Percentiles rank a stretch among this genome's conserved stretches.
These are phyloP conservation scores for Drosophila antonietae DNA, from an alignment of 2,888 invertebrate genomes.

Conservation along the genomic window DNA sequence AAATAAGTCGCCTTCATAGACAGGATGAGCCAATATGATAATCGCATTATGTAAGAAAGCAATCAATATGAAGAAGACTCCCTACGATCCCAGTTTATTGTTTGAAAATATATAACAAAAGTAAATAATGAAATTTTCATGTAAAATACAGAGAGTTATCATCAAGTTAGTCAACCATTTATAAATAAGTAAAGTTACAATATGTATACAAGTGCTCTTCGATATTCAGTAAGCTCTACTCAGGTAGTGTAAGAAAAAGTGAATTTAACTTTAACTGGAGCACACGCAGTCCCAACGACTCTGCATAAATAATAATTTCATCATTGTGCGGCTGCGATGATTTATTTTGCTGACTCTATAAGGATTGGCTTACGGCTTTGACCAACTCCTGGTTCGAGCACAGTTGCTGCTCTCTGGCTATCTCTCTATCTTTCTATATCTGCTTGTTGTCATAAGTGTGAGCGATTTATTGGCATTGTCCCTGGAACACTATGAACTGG, in stretches of 20 bases:
- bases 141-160: no score
- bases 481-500: conserved; percentile 56
- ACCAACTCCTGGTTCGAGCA: conserved; percentile 36
- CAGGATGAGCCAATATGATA: no score
- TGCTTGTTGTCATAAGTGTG: conserved; percentile 78
- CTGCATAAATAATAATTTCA: conserved; percentile 83
- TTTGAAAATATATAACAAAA: no score
- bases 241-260: conserved; percentile 50
- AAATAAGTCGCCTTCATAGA: no score
- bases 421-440: conserved; percentile 15
- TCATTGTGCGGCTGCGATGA: conserved; percentile 81
- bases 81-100: no score
- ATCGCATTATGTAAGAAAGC: no score
- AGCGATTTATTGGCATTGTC: conserved; percentile 82
- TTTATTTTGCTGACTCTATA: conserved; percentile 81
- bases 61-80: not conserved
- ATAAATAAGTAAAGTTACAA: no score
- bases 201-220: not conserved
- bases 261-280: conserved; percentile 79
- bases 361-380: conserved; percentile 67
- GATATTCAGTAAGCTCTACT: not conserved
- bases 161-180: not conserved
- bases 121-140: no score
- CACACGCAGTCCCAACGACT: conserved; percentile 58
- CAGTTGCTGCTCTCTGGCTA: conserved; percentile 19